phyloP scores from a whole-genome alignment of 2,888 invertebrate genomes.

The Eupithecia inturbata region DNA sequence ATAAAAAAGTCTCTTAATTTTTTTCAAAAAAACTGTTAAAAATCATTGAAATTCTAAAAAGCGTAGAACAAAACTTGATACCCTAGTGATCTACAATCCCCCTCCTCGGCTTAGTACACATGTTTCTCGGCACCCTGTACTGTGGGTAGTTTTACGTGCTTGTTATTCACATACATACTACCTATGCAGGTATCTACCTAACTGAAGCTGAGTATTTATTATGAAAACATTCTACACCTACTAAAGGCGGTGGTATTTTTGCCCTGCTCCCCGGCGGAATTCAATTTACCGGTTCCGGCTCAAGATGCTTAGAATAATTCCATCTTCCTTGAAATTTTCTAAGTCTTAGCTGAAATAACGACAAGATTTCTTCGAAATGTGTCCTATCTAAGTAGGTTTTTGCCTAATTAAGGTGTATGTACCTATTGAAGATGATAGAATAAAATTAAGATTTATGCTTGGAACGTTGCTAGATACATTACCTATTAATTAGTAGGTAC shows the following conservation, averaged over 20 bases:
- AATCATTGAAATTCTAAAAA: no score
- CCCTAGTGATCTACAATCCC: no score
- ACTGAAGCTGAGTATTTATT: background rate
- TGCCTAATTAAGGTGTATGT: background rate
- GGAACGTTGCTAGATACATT: no score
- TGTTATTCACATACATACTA: no score
- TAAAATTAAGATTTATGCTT: no score
- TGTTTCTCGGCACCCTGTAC: no score
- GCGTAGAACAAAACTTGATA: no score
- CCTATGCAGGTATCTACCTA: background rate
- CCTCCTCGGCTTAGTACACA: no score
- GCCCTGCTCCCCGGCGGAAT: slow-evolving; percentile 51
- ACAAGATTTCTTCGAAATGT: slow-evolving; percentile 30
- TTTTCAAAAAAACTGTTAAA: no score
- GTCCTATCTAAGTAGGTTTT: background rate
- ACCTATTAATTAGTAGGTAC: no score
- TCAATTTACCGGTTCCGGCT: slow-evolving; percentile 58
- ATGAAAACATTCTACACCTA: background rate
- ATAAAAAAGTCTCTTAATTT: no score
- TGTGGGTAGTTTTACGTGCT: slow-evolving; percentile 17
- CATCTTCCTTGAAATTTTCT: slow-evolving; percentile 47
- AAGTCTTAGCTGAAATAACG: slow-evolving; percentile 36
- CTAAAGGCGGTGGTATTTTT: slow-evolving; percentile 40
- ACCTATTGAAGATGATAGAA: no score
- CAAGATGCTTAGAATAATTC: slow-evolving; percentile 60